Conservation (phyloP, 2,888 invertebrate species). For the Sarcophaga caerulescens region DNA sequence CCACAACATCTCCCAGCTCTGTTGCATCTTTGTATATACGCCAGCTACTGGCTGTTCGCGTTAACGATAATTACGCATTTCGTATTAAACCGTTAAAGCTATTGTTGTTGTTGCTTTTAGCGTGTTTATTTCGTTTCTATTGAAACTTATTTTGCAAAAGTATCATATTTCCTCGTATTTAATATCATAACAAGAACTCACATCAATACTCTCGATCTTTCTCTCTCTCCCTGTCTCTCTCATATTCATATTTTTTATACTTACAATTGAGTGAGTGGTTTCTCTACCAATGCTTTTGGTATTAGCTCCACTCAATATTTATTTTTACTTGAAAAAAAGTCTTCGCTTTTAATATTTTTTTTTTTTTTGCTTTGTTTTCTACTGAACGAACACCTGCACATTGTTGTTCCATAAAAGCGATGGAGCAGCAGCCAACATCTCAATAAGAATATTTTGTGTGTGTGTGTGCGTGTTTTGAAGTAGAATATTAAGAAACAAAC, state of each 20-base stretch:
- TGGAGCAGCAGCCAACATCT: slow-evolving; percentile 32
- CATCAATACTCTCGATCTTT: neutral
- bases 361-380: slow-evolving; percentile 33
- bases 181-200: slow-evolving; percentile 32
- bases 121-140: slow-evolving; percentile 33
- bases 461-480: neutral
- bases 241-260: no score
- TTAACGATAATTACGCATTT: slow-evolving; percentile 45
- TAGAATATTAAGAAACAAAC: slow-evolving; percentile 27
- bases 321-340: neutral
- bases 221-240: neutral
- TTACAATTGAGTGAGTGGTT: slow-evolving; percentile 56
- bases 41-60: slow-evolving; percentile 7
- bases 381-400: slow-evolving; percentile 61
- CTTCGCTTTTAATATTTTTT: neutral
- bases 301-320: slow-evolving; percentile 55
- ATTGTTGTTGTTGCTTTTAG: slow-evolving; percentile 25
- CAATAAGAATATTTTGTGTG: slow-evolving; percentile 18
- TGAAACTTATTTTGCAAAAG: slow-evolving; percentile 46
- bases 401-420: slow-evolving; percentile 37
- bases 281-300: slow-evolving; percentile 30
- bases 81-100: slow-evolving; percentile 23
- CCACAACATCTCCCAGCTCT: slow-evolving; percentile 22
- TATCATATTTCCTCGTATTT: slow-evolving; percentile 52
- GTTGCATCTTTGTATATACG: neutral